Evolutionary conservation across 2,113 vertebrate genomes (phyloP), one percentile per base, ranked within the genome.

Genomic region (Thymallus thymallus): DNA sequence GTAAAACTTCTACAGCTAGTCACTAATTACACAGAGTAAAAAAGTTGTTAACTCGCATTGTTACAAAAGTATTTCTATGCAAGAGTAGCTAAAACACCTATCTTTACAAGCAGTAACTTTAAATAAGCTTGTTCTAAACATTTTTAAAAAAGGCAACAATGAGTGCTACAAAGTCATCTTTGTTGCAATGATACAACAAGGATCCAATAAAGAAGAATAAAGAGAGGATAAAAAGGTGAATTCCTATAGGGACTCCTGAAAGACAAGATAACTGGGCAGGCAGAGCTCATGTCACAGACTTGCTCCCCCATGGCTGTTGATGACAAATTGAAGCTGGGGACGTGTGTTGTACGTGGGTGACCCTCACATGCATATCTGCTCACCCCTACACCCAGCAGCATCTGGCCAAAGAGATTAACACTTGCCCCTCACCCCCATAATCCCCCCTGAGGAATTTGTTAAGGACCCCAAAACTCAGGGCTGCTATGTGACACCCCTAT

Each of bases 381-480:
- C 29, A 56, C 85, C 84, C 86, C 87, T 85, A 89, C 80, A 83
- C 80, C 81, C 85, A 77, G 70, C 61, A 87, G 84, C 88, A 90
- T 90, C 87, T 90, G 87, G 82, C 79, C 65, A 45, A 41, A 75
- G 65, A 87, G 81, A 86, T 91, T 89, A 91, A 88, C 87, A 85
- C 88, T 84, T 81, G 71, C 67, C 80, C 74, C 76, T 22, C 81
- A 81, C 74, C 76, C 75, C 79, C 68, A 74, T 63, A 76, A 56
- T 74, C 77, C 77, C 45, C 78, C 74, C 71, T 71, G 74, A 84
- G 86, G 80, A 87, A 84, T 87, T 81, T 82, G 75, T 86, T 82
- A 76, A 74, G 83, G 80, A 76, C 62, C 76, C 73, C 75, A 73
- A 82, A 77, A 70, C 74, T 69, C 32, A 51, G 72, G 79, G 26